These are phyloP conservation scores for Phyllopteryx taeniolatus DNA, from an alignment of 2,113 vertebrate species.

Conservation along the genomic window DNA sequence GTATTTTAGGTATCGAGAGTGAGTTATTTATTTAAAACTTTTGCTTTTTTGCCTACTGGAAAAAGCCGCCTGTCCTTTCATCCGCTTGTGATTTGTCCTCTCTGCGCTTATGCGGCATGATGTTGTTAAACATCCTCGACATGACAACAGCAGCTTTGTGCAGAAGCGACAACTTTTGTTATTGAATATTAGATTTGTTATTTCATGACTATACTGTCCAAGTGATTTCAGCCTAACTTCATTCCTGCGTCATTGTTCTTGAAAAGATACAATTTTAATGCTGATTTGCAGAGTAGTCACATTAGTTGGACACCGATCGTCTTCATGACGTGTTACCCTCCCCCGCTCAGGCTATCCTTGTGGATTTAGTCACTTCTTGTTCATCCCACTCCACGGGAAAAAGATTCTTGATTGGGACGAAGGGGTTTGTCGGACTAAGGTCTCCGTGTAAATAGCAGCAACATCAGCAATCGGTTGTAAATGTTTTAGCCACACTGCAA, in stretches of 20 bases:
- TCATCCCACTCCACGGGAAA: slow-evolving; percentile 28
- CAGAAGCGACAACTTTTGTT: slow-evolving; percentile 33
- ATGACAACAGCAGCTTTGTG: slow-evolving; percentile 45
- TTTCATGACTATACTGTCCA: slow-evolving; percentile 56
- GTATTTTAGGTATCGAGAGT: slow-evolving; percentile 54
- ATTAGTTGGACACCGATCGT: slow-evolving; percentile 18
- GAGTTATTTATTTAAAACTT: slow-evolving; percentile 56
- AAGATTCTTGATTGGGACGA: slow-evolving; percentile 17
- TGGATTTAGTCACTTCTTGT: slow-evolving; percentile 25
- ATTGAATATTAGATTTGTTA: slow-evolving; percentile 55
- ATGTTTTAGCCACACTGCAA: slow-evolving; percentile 64
- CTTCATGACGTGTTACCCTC: slow-evolving; percentile 3
- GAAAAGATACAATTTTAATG: slow-evolving; percentile 50
- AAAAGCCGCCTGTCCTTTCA: slow-evolving; percentile 53
- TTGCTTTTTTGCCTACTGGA: slow-evolving; percentile 54
- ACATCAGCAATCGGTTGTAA: slow-evolving; percentile 38
- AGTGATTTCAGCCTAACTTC: slow-evolving; percentile 52
- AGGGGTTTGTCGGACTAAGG: slow-evolving; percentile 4
- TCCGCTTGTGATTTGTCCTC: slow-evolving; percentile 61
- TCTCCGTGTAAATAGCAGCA: slow-evolving; percentile 51
- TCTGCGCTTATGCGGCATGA: slow-evolving; percentile 59
- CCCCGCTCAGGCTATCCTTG: slow-evolving; percentile 27
- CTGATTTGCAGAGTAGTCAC: slow-evolving; percentile 45
- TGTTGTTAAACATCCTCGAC: slow-evolving; percentile 53
- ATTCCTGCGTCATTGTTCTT: slow-evolving; percentile 52